A percentile compares a stretch with the other conserved stretches of the same genome.
These are phyloP conservation scores for Sarcophilus harrisii DNA, from an alignment of 2,797 vertebrate genomes.

Conservation along the genomic window DNA sequence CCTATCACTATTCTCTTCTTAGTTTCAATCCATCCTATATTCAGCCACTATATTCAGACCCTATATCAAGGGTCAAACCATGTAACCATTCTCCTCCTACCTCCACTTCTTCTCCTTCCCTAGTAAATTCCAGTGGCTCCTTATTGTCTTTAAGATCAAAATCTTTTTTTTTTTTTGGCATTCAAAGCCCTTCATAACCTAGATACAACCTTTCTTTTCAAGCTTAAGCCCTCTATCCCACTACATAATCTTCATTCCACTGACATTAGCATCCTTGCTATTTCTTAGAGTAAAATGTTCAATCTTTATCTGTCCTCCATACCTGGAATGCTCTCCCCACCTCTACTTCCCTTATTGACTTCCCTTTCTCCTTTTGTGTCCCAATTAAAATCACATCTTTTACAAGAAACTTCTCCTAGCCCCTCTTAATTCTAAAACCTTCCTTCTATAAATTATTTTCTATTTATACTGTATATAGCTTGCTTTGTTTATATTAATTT, in stretches of 20 bases:
- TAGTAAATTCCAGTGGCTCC: neutral
- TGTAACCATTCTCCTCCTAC: neutral
- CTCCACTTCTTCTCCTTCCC: neutral
- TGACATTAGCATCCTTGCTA: no score
- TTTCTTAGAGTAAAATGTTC: no score
- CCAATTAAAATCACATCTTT: neutral
- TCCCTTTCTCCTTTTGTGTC: neutral
- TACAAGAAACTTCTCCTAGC: neutral
- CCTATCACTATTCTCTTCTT: neutral
- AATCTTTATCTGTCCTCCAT: neutral
- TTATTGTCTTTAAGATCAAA: neutral
- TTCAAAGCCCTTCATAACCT: neutral
- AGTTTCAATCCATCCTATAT: neutral
- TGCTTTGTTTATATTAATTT: neutral
- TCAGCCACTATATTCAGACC: neutral
- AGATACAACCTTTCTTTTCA: neutral
- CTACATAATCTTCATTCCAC: neutral
- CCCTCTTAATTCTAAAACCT: neutral
- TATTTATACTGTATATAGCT: neutral
- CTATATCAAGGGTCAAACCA: neutral
- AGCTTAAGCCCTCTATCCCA: neutral
- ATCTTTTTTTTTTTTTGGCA: neutral
- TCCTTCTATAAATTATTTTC: neutral
- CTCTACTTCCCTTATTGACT: neutral
- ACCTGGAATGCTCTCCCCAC: neutral